phyloP scores from a whole-genome alignment of 2,888 invertebrate species.

The Epistrophe eligans region DNA sequence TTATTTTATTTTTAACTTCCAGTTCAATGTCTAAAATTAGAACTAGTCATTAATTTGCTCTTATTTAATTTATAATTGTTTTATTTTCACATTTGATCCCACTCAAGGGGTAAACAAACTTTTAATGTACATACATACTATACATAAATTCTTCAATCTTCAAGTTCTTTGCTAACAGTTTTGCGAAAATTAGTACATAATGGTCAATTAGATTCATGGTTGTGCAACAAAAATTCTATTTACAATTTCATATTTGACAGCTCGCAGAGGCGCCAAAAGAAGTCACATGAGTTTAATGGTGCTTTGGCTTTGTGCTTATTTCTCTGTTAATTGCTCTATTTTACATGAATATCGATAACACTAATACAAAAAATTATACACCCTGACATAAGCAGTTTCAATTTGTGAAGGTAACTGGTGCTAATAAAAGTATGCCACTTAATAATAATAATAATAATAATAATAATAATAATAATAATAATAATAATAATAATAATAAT shows the following conservation, averaged over 20 bases:
- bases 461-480: too few species aligned
- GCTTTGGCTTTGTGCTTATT: slow-evolving; percentile 2
- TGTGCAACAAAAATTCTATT: not conserved
- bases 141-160: not conserved
- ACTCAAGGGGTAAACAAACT: slow-evolving; percentile 8
- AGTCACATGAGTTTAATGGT: not conserved
- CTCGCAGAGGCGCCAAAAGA: slow-evolving; percentile 9
- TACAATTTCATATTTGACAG: not conserved
- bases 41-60: not conserved
- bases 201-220: not conserved
- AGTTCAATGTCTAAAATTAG: slow-evolving; percentile 6
- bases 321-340: slow-evolving; percentile 20
- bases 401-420: slow-evolving; percentile 1
- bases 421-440: slow-evolving; percentile 11
- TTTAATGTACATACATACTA: not conserved
- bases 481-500: not conserved
- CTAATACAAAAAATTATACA: not conserved
- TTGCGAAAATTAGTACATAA: not conserved
- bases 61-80: not conserved
- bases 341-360: not conserved
- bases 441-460: not conserved
- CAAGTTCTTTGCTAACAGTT: not conserved
- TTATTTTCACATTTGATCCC: slow-evolving; percentile 24
- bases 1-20: not conserved
- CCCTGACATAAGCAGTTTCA: not conserved